phyloP scores from a whole-genome alignment of 2,888 invertebrate genomes.

The Erebia palarica region DNA sequence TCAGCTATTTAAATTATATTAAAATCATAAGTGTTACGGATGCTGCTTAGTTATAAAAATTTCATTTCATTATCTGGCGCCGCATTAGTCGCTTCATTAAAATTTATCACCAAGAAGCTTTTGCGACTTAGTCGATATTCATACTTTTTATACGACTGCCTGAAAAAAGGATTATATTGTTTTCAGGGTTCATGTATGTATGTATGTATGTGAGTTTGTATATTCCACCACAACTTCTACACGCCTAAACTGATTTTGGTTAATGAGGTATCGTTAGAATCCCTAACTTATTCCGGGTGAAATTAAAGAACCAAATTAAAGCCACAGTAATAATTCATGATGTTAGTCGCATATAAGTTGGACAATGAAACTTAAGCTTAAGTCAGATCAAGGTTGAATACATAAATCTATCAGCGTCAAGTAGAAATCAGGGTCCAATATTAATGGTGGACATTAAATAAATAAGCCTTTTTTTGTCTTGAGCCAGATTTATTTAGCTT shows the following conservation, averaged over 20 bases:
- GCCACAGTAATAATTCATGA: constrained; percentile 14
- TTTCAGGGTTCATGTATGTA: no score
- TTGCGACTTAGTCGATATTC: neutral
- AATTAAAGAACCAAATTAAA: constrained; percentile 15
- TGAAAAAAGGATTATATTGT: no score
- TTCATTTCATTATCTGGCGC: constrained; percentile 1
- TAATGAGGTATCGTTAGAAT: neutral
- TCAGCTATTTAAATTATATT: no score
- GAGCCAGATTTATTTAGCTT: constrained; percentile 69
- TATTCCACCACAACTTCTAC: no score
- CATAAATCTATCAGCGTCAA: constrained; percentile 46
- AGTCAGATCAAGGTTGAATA: constrained; percentile 47
- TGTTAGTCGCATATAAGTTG: constrained; percentile 26
- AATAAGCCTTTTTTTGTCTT: constrained; percentile 62
- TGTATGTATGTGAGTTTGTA: no score
- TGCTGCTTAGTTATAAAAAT: neutral
- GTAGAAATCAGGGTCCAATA: constrained; percentile 42
- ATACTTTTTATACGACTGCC: neutral
- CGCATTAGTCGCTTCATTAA: constrained; percentile 1
- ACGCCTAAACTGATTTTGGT: neutral
- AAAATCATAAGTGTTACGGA: neutral
- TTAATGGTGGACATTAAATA: constrained; percentile 46
- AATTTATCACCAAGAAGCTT: constrained; percentile 5
- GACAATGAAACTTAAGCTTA: constrained; percentile 41
- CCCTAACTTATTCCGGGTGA: no score